Percentiles rank a stretch among this genome's conserved stretches.
phyloP scores from a whole-genome alignment of 2,888 invertebrate genomes.

The Eupithecia pulchellata region DNA sequence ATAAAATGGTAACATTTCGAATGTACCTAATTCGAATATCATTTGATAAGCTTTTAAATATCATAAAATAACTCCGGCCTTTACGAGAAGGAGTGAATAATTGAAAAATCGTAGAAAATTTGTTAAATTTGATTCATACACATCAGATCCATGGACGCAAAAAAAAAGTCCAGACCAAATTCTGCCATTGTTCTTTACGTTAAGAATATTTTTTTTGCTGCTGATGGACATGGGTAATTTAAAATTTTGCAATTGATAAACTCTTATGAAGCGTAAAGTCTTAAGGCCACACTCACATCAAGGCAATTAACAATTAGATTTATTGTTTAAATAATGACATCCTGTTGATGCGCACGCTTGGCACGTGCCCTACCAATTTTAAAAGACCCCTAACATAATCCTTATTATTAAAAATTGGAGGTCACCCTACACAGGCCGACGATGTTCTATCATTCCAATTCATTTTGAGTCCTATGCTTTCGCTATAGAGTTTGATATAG shows the following conservation, averaged over 20 bases:
- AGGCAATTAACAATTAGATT: conserved; percentile 70
- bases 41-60: too few relatives aligned
- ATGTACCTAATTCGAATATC: too few relatives aligned
- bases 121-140: too few relatives aligned
- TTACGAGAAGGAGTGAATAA: too few relatives aligned
- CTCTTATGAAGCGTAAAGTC: conserved; percentile 24
- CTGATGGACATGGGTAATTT: not conserved
- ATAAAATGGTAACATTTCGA: too few relatives aligned
- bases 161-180: not conserved
- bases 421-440: conserved; percentile 37
- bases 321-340: conserved; percentile 76
- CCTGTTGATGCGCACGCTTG: conserved; percentile 58
- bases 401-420: conserved; percentile 42
- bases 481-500: conserved; percentile 15
- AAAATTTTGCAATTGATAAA: conserved; percentile 11
- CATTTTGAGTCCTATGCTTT: conserved; percentile 15
- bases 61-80: too few relatives aligned
- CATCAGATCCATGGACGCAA: too few relatives aligned
- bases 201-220: too few relatives aligned
- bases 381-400: conserved; percentile 41
- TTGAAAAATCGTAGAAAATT: too few relatives aligned
- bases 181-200: too few relatives aligned
- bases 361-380: conserved; percentile 57
- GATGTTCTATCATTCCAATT: conserved; percentile 3
- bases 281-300: conserved; percentile 39